Evolutionary conservation across 2,888 invertebrate species (phyloP).

Genomic region (Monochamus alternatus): DNA sequence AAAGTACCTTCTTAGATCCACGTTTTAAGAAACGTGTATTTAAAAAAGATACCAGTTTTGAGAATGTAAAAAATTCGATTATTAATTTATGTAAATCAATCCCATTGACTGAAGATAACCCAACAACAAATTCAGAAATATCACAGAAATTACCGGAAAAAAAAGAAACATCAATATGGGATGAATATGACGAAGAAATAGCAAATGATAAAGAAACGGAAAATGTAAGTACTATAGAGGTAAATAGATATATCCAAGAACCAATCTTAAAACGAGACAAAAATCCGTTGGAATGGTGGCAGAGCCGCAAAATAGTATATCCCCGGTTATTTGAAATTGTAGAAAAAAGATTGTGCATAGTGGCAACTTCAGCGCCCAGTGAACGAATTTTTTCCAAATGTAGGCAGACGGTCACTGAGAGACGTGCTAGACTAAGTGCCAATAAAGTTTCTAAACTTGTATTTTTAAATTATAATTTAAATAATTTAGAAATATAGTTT

Average conservation of each 20-base stretch:
- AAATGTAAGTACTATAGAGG: conserved; percentile 24
- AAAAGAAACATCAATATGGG: conserved; percentile 32
- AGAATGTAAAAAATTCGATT: conserved; percentile 26
- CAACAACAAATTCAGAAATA: background rate
- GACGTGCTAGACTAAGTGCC: background rate
- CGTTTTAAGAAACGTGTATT: conserved; percentile 34
- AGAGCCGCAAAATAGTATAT: conserved; percentile 32
- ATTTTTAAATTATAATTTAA: conserved; percentile 14
- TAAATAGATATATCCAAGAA: conserved; percentile 39
- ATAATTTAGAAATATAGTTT: conserved; percentile 4
- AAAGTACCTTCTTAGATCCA: conserved; percentile 35
- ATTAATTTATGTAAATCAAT: conserved; percentile 13
- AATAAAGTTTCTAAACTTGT: background rate
- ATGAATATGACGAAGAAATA: conserved; percentile 36
- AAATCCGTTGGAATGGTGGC: conserved; percentile 41
- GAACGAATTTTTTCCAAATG: conserved; percentile 5
- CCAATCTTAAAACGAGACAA: conserved; percentile 25
- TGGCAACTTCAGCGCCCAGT: conserved; percentile 24
- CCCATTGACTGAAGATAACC: background rate
- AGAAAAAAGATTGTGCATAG: conserved; percentile 28
- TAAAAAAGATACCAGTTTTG: conserved; percentile 6
- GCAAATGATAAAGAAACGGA: conserved; percentile 4
- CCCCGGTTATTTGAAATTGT: conserved; percentile 34
- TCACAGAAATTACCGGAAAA: background rate
- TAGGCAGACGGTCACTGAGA: conserved; percentile 2